These are phyloP conservation scores for Caenorhabditis becei DNA, from an alignment of 2,888 invertebrate genomes.

Conservation along the genomic window DNA sequence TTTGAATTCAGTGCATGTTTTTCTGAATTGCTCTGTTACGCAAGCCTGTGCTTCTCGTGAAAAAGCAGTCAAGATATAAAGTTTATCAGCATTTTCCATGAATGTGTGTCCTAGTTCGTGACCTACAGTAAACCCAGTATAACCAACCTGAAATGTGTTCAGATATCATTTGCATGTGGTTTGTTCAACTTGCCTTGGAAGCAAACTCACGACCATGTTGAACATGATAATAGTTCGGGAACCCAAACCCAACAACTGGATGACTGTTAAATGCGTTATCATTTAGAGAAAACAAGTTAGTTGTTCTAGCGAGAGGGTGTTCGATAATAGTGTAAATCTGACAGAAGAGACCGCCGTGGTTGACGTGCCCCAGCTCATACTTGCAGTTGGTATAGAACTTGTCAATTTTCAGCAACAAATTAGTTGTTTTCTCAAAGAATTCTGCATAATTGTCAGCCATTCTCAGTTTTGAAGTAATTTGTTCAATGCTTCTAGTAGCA, in stretches of 20 bases:
- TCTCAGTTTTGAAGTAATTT: neutral
- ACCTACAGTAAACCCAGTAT: constrained; percentile 19
- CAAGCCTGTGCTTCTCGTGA: constrained; percentile 24
- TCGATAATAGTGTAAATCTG: neutral
- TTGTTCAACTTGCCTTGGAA: neutral
- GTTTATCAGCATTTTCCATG: constrained; percentile 3
- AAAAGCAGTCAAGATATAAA: constrained; percentile 7
- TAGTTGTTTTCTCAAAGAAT: neutral
- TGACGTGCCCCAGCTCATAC: neutral
- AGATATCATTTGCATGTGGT: neutral
- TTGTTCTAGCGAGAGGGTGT: neutral
- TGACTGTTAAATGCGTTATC: neutral
- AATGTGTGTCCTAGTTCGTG: constrained; percentile 36
- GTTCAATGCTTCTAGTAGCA: neutral
- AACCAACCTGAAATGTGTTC: constrained; percentile 18
- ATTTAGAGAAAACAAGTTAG: neutral
- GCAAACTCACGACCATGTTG: neutral
- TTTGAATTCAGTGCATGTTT: constrained; percentile 18
- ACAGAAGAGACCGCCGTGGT: neutral
- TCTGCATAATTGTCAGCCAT: neutral
- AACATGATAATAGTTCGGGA: constrained; percentile 3
- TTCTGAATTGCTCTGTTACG: constrained; percentile 19
- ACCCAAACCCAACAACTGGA: neutral
- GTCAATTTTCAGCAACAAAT: neutral
- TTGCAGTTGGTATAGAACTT: neutral